These are phyloP conservation scores for Trichopoda pennipes DNA, from an alignment of 2,888 invertebrate species.

Conservation along the genomic window DNA sequence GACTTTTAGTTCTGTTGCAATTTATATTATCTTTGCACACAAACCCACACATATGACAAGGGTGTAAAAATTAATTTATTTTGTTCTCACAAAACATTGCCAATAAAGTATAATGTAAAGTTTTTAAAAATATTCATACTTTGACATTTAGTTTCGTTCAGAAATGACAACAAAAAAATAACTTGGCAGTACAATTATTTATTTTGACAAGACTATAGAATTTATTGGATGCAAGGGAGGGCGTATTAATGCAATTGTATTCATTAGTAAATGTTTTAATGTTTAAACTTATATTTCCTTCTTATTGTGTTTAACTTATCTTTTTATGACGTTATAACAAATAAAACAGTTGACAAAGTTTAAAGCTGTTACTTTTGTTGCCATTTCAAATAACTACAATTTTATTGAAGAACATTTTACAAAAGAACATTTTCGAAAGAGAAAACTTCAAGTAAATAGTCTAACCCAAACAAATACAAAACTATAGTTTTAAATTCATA, in stretches of 20 bases:
- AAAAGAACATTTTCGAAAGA: slow-evolving; percentile 43
- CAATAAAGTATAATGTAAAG: slow-evolving; percentile 14
- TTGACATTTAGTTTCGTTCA: slow-evolving; percentile 18
- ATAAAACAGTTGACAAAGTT: slow-evolving; percentile 25
- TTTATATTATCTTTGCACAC: neutral
- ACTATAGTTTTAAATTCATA: neutral
- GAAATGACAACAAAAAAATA: slow-evolving; percentile 7
- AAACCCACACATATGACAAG: neutral
- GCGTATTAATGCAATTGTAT: neutral
- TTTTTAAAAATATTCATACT: slow-evolving; percentile 17
- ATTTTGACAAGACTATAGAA: neutral
- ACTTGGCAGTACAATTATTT: slow-evolving; percentile 21
- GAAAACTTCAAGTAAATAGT: slow-evolving; percentile 46
- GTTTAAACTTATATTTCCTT: slow-evolving; percentile 39
- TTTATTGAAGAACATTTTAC: neutral
- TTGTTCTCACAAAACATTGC: slow-evolving; percentile 2
- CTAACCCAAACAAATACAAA: neutral
- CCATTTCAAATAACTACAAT: slow-evolving; percentile 6
- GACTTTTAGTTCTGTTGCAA: neutral
- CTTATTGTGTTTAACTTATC: slow-evolving; percentile 30
- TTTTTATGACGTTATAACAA: slow-evolving; percentile 27
- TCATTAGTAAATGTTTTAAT: neutral
- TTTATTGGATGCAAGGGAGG: neutral
- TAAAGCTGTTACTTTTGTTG: slow-evolving; percentile 1
- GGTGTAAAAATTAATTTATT: neutral